phyloP scores from a whole-genome alignment of 2,888 invertebrate species.

The Laspeyria flexula region DNA sequence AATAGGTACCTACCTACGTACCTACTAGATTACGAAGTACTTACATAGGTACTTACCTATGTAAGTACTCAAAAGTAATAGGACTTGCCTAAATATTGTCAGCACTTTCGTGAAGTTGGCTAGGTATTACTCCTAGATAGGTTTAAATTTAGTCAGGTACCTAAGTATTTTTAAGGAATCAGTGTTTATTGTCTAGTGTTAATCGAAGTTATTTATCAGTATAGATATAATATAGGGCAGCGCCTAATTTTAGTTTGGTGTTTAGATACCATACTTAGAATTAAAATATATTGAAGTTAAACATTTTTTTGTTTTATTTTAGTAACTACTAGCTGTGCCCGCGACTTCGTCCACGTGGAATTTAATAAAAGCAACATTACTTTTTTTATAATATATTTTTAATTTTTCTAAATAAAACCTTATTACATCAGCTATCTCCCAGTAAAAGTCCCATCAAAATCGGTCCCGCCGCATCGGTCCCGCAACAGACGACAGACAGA shows the following conservation, averaged over 20 bases:
- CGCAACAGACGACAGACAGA: no score
- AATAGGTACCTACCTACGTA: no score
- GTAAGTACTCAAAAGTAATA: not conserved
- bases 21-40: no score
- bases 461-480: no score
- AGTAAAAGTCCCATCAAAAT: no score
- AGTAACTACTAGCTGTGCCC: no score
- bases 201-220: slow-evolving; percentile 15
- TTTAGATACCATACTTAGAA: slow-evolving; percentile 9
- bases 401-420: no score
- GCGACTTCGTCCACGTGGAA: no score
- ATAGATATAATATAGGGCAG: slow-evolving; percentile 15
- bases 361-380: no score
- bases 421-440: no score
- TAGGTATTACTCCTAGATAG: slow-evolving; percentile 2
- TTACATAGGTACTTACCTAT: not conserved
- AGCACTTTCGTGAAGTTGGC: slow-evolving; percentile 1
- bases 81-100: not conserved
- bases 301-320: slow-evolving; percentile 1
- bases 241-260: slow-evolving; percentile 21
- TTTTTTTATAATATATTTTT: no score
- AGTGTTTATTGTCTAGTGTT: slow-evolving; percentile 12
- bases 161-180: slow-evolving; percentile 10
- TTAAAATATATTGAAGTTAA: slow-evolving; percentile 4
- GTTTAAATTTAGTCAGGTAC: slow-evolving; percentile 13